Evolutionary conservation across 2,113 vertebrate species (phyloP).

Genomic region (Athene noctua): DNA sequence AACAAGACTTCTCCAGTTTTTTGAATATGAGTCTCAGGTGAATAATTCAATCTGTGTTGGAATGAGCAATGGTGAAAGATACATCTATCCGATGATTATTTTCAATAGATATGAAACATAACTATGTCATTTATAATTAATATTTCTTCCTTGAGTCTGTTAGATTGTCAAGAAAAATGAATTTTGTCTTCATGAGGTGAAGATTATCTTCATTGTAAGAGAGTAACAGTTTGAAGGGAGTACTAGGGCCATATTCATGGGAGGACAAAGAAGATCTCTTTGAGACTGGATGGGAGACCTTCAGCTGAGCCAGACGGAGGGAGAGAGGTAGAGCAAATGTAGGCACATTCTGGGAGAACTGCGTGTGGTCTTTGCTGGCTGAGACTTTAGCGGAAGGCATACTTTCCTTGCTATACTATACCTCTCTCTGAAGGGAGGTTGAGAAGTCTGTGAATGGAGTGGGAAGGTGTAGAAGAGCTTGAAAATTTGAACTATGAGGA

Average conservation of each 20-base stretch:
- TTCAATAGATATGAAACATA: background rate
- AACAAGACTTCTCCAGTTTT: background rate
- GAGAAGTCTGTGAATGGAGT: background rate
- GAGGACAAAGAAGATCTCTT: background rate
- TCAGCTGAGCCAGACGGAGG: background rate
- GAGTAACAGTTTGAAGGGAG: background rate
- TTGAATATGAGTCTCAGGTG: background rate
- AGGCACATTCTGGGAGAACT: background rate
- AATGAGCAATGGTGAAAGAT: background rate
- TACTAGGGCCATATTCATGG: background rate
- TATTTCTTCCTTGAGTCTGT: background rate
- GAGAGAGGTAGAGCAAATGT: background rate
- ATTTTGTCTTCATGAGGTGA: background rate
- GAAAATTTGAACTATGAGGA: background rate
- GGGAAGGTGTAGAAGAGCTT: background rate
- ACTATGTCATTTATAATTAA: background rate
- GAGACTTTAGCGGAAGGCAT: background rate
- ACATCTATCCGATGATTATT: background rate
- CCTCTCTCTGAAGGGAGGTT: background rate
- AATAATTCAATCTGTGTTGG: background rate
- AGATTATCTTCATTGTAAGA: background rate
- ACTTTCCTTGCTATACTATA: background rate
- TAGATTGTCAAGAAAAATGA: background rate
- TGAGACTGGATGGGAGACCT: background rate
- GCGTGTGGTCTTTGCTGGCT: fast-evolving